Conservation (phyloP, 2,888 invertebrate species). For the Cheilosia soror region DNA sequence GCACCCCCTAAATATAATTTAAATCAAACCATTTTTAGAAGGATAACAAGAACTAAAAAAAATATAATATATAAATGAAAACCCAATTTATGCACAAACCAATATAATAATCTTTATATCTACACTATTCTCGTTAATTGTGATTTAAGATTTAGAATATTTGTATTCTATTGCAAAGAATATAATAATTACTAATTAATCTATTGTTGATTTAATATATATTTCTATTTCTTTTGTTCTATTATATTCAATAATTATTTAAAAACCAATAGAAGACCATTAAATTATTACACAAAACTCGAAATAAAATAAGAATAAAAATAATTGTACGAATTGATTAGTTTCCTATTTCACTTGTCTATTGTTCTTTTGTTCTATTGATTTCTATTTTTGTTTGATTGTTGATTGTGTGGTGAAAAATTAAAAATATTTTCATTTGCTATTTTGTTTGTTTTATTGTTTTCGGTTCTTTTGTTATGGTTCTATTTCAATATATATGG, state of each 20-base stretch:
- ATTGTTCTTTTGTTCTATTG: conserved; percentile 64
- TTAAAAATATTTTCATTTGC: conserved; percentile 65
- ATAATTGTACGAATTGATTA: conserved; percentile 60
- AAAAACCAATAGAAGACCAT: conserved; percentile 5
- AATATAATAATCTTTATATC: too few relatives aligned
- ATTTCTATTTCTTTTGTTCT: conserved; percentile 60
- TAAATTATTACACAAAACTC: conserved; percentile 5
- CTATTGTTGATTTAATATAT: conserved; percentile 70
- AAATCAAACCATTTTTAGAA: too few relatives aligned
- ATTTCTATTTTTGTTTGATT: conserved; percentile 62
- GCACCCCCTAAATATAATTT: too few relatives aligned
- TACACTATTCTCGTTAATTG: conserved; percentile 29
- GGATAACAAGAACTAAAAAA: too few relatives aligned
- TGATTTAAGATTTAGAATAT: conserved; percentile 48
- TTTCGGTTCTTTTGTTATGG: conserved; percentile 58
- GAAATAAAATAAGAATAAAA: conserved; percentile 28
- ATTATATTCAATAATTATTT: conserved; percentile 70
- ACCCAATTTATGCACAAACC: too few relatives aligned
- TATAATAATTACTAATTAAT: conserved; percentile 59
- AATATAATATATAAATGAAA: too few relatives aligned
- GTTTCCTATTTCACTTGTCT: conserved; percentile 73
- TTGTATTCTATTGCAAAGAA: conserved; percentile 71
- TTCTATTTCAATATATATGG: conserved; percentile 74
- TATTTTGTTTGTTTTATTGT: conserved; percentile 62
- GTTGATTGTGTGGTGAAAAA: conserved; percentile 72